These are phyloP conservation scores for Tetraodon nigroviridis DNA, from an alignment of 2,113 vertebrate genomes.

Conservation along the genomic window DNA sequence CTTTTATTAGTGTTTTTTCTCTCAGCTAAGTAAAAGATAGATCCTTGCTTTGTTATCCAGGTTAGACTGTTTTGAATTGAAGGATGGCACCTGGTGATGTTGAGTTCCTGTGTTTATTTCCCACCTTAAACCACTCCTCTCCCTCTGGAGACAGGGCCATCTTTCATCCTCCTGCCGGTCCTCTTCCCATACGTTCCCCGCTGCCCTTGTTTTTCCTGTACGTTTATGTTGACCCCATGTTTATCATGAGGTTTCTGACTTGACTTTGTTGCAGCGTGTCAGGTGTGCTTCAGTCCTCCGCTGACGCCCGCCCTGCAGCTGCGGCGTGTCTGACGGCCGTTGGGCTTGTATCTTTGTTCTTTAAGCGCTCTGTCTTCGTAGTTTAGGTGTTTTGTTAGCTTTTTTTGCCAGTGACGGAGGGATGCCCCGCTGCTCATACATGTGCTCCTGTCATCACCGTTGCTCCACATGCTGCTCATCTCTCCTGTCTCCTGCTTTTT, in stretches of 20 bases:
- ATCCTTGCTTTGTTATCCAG: too few species aligned
- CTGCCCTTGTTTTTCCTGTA: background rate
- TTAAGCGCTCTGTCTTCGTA: background rate
- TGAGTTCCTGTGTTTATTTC: conserved; percentile 70
- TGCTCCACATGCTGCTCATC: conserved; percentile 36
- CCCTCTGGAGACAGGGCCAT: conserved; percentile 44
- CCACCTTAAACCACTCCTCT: conserved; percentile 39
- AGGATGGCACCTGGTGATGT: conserved; percentile 14
- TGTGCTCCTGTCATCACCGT: conserved; percentile 45
- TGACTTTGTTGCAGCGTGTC: conserved; percentile 24
- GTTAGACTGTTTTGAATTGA: background rate
- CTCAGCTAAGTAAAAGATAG: too few species aligned
- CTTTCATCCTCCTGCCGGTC: conserved; percentile 7
- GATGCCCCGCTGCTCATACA: background rate
- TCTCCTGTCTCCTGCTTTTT: conserved; percentile 20
- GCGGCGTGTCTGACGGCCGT: conserved; percentile 1
- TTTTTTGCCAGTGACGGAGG: conserved; percentile 4
- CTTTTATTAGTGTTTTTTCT: too few species aligned
- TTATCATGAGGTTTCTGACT: conserved; percentile 18
- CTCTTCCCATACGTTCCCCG: background rate
- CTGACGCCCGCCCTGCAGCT: conserved; percentile 5
- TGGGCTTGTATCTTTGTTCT: background rate
- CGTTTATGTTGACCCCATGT: conserved; percentile 3
- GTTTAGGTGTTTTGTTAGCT: conserved; percentile 10
- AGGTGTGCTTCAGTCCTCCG: conserved; percentile 7